A percentile compares a stretch with the other conserved stretches of the same genome.
Conservation (phyloP, 2,888 invertebrate genomes). For the Euphydryas editha region DNA sequence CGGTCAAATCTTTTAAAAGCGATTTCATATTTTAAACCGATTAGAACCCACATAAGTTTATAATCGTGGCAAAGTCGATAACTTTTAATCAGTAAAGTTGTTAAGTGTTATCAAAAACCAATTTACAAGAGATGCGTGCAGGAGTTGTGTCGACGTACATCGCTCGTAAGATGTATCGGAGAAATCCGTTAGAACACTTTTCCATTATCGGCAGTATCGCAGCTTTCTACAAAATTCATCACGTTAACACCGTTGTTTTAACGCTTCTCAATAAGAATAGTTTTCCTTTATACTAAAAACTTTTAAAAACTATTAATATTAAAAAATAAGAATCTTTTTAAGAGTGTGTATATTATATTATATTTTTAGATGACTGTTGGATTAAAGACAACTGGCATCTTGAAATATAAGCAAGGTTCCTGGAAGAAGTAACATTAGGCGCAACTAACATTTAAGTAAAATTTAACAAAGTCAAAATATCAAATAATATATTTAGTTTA, state of each 20-base stretch:
- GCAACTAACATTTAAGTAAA: too few species aligned
- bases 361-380: too few species aligned
- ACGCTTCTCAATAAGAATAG: neutral
- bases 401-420: too few species aligned
- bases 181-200: conserved; percentile 61
- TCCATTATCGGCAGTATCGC: conserved; percentile 54
- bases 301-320: neutral
- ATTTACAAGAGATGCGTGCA: conserved; percentile 44
- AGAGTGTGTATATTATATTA: neutral
- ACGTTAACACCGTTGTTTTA: conserved; percentile 27
- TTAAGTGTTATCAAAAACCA: conserved; percentile 31
- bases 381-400: too few species aligned
- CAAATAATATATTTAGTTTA: too few species aligned
- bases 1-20: too few species aligned
- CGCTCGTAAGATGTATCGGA: conserved; percentile 43
- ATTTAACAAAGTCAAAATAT: too few species aligned
- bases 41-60: too few species aligned
- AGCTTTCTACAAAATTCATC: conserved; percentile 55
- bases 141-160: conserved; percentile 53
- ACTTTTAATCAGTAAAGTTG: conserved; percentile 14
- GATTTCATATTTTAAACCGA: too few species aligned
- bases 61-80: neutral
- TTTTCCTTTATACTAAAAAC: neutral
- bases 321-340: neutral
- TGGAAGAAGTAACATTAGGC: too few species aligned